Base-by-base conservation (phyloP, 2,113 vertebrate species). In the Sisor rabdophorus region DNA sequence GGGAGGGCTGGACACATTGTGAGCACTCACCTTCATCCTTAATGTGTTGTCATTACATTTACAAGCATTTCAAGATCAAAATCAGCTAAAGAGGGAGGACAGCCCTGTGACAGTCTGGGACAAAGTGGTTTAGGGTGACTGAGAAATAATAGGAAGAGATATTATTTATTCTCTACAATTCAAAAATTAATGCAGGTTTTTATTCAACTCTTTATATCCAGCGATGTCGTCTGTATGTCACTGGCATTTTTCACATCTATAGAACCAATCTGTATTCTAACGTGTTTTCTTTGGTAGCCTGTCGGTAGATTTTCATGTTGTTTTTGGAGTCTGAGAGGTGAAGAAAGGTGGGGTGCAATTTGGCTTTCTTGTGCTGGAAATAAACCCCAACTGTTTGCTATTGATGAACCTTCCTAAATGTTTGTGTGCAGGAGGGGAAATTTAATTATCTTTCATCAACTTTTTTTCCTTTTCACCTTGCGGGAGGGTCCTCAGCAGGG, bases 1-100 rank as follows among this genome's bases (percentile, higher is more conserved):
- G 78, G 83, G 83, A 84, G 79, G 81, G 77, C 54, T 76, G 86
- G 80, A 47, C 32, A 71, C 73, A 73, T 79, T 87, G 86, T 80
- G 86, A 93, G 92, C 90, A 91, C 87, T 93, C 92, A 92, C 91
- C 91, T 92, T 93, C 92, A 93, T 91, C 90, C 89, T 90, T 93
- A 91, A 93, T 93, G 92, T 92, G 91, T 93, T 92, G 91, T 93
- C 91, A 92, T 91, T 91, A 92, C 91, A 89, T 89, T 91, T 89
- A 92, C 90, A 90, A 90, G 89, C 90, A 88, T 91, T 89, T 91
- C 89, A 92, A 92, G 91, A 92, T 92, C 91, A 92, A 91, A 91
- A 90, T 90, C 89, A 90, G 90, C 88, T 88, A 90, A 87, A 89
- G 89, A 85, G 87, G 90, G 88, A 90, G 89, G 89, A 89, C 88